Evolutionary conservation across 2,113 vertebrate genomes (phyloP).

Genomic region (Hippopotamus amphibius): DNA sequence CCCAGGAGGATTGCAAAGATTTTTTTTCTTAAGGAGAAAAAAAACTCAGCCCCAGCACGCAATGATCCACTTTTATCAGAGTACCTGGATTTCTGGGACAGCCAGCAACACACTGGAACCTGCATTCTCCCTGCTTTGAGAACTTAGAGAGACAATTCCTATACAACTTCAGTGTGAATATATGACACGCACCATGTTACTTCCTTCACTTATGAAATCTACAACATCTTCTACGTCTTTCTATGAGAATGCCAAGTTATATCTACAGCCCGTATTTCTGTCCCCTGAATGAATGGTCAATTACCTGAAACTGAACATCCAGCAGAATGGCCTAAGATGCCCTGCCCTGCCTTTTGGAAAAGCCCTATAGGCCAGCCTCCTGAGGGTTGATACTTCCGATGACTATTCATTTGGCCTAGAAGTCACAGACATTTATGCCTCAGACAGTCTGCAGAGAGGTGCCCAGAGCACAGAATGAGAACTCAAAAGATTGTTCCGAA

Average conservation of each 20-base stretch:
- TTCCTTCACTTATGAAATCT: background rate
- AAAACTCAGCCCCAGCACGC: too few species aligned
- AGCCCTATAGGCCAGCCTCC: background rate
- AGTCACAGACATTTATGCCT: slow-evolving; percentile 18
- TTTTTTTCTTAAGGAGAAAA: background rate
- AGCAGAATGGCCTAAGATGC: background rate
- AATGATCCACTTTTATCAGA: background rate
- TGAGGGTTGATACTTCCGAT: background rate
- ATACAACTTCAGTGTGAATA: too few species aligned
- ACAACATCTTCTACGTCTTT: background rate
- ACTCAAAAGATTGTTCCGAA: background rate
- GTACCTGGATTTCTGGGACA: background rate
- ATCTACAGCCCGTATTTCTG: background rate
- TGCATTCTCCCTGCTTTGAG: background rate
- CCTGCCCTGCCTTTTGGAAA: slow-evolving; percentile 8
- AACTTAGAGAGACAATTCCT: background rate
- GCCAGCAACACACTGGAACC: background rate
- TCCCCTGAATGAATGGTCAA: background rate
- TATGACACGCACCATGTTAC: too few species aligned
- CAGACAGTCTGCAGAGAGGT: background rate
- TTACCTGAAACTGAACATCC: slow-evolving; percentile 9
- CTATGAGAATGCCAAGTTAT: background rate
- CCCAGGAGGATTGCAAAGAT: background rate
- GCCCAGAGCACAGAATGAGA: background rate
- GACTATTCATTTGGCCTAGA: background rate